Conservation (phyloP, 37 sponge, comb jelly and placozoan genomes). For the Theonella swinhoei region DNA sequence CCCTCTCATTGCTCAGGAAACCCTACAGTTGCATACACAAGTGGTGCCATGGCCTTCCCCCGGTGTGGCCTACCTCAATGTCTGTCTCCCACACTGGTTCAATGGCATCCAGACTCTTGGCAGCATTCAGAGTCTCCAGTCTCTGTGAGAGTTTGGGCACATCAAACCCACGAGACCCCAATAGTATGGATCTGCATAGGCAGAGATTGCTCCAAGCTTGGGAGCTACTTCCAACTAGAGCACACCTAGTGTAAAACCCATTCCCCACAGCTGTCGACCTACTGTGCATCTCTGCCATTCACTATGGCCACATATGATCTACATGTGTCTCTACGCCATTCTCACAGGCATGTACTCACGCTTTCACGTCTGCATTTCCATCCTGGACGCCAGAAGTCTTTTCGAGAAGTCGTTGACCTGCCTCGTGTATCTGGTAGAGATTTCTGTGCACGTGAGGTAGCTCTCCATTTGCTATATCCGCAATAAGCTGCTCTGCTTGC, state of each 20-base stretch:
- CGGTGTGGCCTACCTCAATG: conserved; percentile 42
- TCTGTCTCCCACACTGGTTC: conserved; percentile 87
- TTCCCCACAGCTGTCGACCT: no score
- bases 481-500: conserved; percentile 87
- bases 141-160: conserved; percentile 86
- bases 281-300: no score
- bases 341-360: conserved; percentile 67
- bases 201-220: no score
- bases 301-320: no score
- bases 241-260: no score
- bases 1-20: conserved; percentile 90
- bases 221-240: not conserved
- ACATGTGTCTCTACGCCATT: no score
- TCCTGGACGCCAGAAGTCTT: conserved; percentile 73
- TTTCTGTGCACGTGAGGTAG: conserved; percentile 92
- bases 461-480: conserved; percentile 78
- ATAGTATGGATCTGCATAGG: conserved; percentile 74
- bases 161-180: conserved; percentile 95
- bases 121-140: conserved; percentile 87
- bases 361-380: conserved; percentile 84
- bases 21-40: conserved; percentile 57
- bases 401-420: conserved; percentile 85
- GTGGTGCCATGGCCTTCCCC: not conserved
- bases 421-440: conserved; percentile 93
- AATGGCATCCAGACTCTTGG: conserved; percentile 89